Percentiles rank a stretch among this genome's conserved stretches.
Conservation (phyloP, 2,113 vertebrate species). For the Cynocephalus volans region DNA sequence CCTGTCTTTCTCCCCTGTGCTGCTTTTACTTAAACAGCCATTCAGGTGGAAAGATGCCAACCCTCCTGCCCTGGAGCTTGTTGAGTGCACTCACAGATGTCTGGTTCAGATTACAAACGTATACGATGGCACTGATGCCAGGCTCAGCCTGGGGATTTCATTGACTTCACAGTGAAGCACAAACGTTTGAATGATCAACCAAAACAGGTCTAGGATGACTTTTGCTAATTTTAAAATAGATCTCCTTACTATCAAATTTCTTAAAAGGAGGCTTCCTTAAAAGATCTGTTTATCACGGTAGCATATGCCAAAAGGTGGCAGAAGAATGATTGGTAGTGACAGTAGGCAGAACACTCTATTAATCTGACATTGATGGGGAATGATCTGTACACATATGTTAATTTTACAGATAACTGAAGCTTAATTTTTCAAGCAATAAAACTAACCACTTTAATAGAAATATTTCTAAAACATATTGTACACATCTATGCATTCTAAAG, state of each 20-base stretch:
- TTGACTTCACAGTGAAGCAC: conserved; percentile 37
- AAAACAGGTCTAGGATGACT: background rate
- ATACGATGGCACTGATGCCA: background rate
- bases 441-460: conserved; percentile 58
- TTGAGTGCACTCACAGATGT: conserved; percentile 83
- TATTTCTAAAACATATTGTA: conserved; percentile 69
- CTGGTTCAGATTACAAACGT: conserved; percentile 78
- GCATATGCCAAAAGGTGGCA: background rate
- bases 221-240: conserved; percentile 62
- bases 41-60: conserved; percentile 83
- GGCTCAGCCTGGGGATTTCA: conserved; percentile 62
- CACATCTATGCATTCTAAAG: conserved; percentile 57
- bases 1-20: conserved; percentile 63
- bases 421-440: conserved; percentile 62
- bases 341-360: conserved; percentile 17
- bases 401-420: conserved; percentile 79
- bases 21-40: conserved; percentile 81
- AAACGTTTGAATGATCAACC: conserved; percentile 32
- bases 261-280: conserved; percentile 27
- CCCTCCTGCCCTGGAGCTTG: conserved; percentile 81
- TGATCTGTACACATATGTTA: conserved; percentile 73
- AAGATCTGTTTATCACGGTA: background rate
- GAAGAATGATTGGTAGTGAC: background rate
- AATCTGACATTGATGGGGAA: conserved; percentile 54
- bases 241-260: background rate